A percentile compares a stretch with the other conserved stretches of the same genome.
Evolutionary conservation across 2,888 invertebrate genomes (phyloP).

Genomic region (Synanthedon formicaeformis): DNA sequence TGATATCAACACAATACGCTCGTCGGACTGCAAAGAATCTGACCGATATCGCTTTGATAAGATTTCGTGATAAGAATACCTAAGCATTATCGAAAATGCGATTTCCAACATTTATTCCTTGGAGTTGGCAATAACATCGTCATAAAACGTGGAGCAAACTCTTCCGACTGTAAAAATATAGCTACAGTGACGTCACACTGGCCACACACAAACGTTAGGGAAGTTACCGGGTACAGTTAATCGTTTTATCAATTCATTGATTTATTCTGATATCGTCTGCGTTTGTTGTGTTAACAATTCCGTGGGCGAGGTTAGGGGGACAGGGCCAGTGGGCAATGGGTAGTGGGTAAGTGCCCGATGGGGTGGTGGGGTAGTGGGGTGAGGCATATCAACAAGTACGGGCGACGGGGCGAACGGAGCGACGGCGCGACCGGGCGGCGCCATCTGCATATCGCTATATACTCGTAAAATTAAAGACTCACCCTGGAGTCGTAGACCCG

Average conservation of each 20-base stretch:
- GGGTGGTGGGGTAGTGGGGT: background rate
- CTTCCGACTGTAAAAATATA: too few relatives aligned
- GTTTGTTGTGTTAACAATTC: background rate
- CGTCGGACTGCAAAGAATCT: too few relatives aligned
- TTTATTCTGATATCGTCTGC: background rate
- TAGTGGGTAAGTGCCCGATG: background rate
- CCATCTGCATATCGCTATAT: background rate
- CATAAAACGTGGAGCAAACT: too few relatives aligned
- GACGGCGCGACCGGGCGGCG: slow-evolving; percentile 11
- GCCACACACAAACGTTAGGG: too few relatives aligned
- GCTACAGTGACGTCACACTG: too few relatives aligned
- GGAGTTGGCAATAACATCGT: too few relatives aligned
- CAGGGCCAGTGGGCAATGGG: slow-evolving; percentile 6
- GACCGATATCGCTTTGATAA: too few relatives aligned
- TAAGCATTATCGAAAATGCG: too few relatives aligned
- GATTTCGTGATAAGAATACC: too few relatives aligned
- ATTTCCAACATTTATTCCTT: too few relatives aligned
- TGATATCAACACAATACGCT: too few relatives aligned
- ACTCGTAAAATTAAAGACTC: slow-evolving; percentile 34
- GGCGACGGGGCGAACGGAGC: slow-evolving; percentile 8
- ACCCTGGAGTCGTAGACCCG: slow-evolving; percentile 97
- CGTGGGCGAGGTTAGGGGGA: slow-evolving; percentile 9
- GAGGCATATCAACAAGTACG: slow-evolving; percentile 16
- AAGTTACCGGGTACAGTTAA: too few relatives aligned
- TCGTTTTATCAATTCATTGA: slow-evolving; percentile 74